A percentile compares a stretch with the other conserved stretches of the same genome.
Evolutionary conservation across 2,888 invertebrate genomes (phyloP).

Genomic region (Physocephala rufipes): DNA sequence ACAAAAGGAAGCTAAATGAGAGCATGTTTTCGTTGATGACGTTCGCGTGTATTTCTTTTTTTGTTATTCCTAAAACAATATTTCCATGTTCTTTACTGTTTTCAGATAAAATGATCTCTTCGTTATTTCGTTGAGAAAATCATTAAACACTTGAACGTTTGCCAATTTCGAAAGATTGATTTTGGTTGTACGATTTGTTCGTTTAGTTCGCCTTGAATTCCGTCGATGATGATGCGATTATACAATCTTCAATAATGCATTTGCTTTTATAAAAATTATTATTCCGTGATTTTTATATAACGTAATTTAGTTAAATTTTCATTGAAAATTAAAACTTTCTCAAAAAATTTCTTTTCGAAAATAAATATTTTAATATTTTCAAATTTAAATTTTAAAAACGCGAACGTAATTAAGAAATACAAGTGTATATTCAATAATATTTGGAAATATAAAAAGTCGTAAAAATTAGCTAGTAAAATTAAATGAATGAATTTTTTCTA

Average conservation of each 20-base stretch:
- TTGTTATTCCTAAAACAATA: too few relatives aligned
- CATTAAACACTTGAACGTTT: slow-evolving; percentile 17
- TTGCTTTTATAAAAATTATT: too few relatives aligned
- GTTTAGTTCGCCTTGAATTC: background rate
- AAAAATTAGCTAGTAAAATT: background rate
- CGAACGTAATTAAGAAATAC: background rate
- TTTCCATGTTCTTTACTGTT: too few relatives aligned
- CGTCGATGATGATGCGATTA: slow-evolving; percentile 28
- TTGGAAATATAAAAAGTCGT: too few relatives aligned
- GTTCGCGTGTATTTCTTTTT: too few relatives aligned
- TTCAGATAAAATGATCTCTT: background rate
- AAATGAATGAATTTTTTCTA: background rate
- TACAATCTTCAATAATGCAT: slow-evolving; percentile 7
- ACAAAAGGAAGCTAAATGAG: too few relatives aligned
- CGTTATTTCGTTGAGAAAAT: background rate
- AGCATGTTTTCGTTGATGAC: too few relatives aligned
- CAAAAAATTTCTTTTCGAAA: too few relatives aligned
- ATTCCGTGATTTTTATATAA: too few relatives aligned
- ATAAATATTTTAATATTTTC: background rate
- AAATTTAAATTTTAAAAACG: background rate
- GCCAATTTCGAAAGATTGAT: slow-evolving; percentile 23
- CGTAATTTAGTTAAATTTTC: too few relatives aligned
- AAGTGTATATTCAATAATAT: too few relatives aligned
- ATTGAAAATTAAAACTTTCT: too few relatives aligned
- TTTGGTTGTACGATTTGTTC: background rate